Evolutionary conservation across 2,113 vertebrate species (phyloP), one percentile per base, ranked within the genome.

Genomic region (Synchiropus splendidus): DNA sequence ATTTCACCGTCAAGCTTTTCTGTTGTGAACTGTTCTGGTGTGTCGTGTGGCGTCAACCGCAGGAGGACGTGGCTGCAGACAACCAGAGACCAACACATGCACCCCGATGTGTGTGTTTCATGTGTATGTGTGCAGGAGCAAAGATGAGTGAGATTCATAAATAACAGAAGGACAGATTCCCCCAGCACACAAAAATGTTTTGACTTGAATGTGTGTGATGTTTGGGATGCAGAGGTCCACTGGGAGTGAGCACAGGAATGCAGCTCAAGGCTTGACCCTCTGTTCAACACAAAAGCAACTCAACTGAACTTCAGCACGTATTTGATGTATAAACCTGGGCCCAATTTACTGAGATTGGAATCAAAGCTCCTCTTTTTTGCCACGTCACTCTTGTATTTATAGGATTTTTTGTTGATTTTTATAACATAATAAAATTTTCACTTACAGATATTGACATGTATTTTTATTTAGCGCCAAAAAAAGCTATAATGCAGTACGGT

Each of bases 21-120:
- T 18, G 38, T 56, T 54, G 90, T 83, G 77, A 8, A 27, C 89
- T 91, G 89, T 89, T 49, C 75, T n/a, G 88, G 89, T 92, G 91
- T 92, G 90, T 87, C 92, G 89, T 89, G 91, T 90, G 93, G 94
- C 88, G 89, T 98, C 95, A 98, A 99, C 95, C 95, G 83, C 94
- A 92, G 93, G 88, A 91, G 91, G 89, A 91, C 93, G 92, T 88
- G 91, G 94, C 89, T 79, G 88, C 94, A 92, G 89, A 94, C 92
- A 94, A 91, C 91, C 90, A 87, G 83, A 89, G 92, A 93, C 78
- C 92, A 79, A 74, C 55, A 73, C 31, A 85, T 88, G 88, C 87
- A 74, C 73, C 81, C 88, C 88, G 83, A 78, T 54, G 52, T 52
- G 37, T 51, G 41, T 55, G 51, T 56, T 45, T 51, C n/a, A 40